Conservation (phyloP, 2,113 vertebrate genomes). For the Tetrax tetrax region DNA sequence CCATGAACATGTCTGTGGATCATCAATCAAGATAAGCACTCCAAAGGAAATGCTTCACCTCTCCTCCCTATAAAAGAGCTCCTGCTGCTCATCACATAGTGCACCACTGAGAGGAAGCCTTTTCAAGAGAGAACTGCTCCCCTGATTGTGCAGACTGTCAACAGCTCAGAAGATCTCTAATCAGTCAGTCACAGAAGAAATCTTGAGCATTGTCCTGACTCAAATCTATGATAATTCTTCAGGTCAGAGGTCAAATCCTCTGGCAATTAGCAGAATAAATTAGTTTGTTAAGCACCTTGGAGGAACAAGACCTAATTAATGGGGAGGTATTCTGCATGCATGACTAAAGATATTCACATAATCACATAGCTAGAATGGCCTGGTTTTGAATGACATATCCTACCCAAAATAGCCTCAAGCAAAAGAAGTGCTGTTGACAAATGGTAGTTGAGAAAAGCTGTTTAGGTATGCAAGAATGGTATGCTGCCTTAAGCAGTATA, state of each 20-base stretch:
- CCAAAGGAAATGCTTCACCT: neutral
- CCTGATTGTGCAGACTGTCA: conserved; percentile 23
- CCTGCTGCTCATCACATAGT: neutral
- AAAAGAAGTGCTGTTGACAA: conserved; percentile 41
- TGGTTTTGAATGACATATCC: conserved; percentile 33
- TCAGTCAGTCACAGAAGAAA: neutral
- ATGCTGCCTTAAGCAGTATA: conserved; percentile 19
- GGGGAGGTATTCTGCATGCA: neutral
- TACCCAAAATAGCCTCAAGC: conserved; percentile 33
- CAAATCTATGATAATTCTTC: neutral
- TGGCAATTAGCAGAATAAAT: conserved; percentile 17
- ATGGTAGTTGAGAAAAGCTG: neutral
- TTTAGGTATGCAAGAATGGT: neutral
- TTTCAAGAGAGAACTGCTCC: conserved; percentile 1
- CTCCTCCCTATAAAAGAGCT: neutral
- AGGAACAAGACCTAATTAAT: conserved; percentile 25
- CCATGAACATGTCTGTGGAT: neutral
- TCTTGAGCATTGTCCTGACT: neutral
- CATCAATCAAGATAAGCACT: conserved; percentile 23
- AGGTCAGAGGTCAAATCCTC: neutral
- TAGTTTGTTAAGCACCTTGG: conserved; percentile 5
- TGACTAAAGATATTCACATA: neutral
- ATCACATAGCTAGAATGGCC: neutral
- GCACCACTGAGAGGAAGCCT: neutral
- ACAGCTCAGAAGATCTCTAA: conserved; percentile 9